A percentile compares a stretch with the other conserved stretches of the same genome.
These are phyloP conservation scores for Drosophila auraria DNA, from an alignment of 1,140 invertebrate species.

Conservation along the genomic window DNA sequence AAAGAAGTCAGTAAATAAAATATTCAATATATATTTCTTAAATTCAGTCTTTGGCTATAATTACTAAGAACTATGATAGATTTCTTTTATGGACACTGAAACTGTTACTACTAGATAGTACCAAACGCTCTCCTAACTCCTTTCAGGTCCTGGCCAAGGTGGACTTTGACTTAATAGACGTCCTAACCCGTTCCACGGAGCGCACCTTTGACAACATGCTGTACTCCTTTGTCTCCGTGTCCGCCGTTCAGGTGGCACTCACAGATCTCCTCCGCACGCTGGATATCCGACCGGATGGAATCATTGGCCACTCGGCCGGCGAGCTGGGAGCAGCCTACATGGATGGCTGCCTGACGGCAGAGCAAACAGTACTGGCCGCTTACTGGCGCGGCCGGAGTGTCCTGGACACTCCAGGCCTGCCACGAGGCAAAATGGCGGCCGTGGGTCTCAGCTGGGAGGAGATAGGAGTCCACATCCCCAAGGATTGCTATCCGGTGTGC, in stretches of 20 bases:
- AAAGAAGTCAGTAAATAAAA: neutral
- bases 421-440: slow-evolving; percentile 93
- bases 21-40: no score
- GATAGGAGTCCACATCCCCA: slow-evolving; percentile 89
- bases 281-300: slow-evolving; percentile 94
- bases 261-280: slow-evolving; percentile 93
- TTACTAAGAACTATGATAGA: neutral
- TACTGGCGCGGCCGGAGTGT: slow-evolving; percentile 96
- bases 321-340: slow-evolving; percentile 98
- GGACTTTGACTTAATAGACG: slow-evolving; percentile 92
- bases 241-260: slow-evolving; percentile 96
- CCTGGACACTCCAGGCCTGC: slow-evolving; percentile 89
- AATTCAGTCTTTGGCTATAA: neutral
- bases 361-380: slow-evolving; percentile 96
- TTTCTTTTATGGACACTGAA: neutral
- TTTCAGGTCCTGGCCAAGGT: slow-evolving; percentile 80
- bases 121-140: neutral
- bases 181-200: slow-evolving; percentile 91
- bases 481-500: slow-evolving; percentile 93
- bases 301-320: slow-evolving; percentile 98
- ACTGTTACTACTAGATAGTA: neutral
- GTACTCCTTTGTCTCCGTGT: slow-evolving; percentile 96
- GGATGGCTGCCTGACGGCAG: slow-evolving; percentile 95
- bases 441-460: slow-evolving; percentile 96
- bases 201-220: slow-evolving; percentile 92